phyloP scores from a whole-genome alignment of 2,888 invertebrate species.

The Dicranocentrus wangi region DNA sequence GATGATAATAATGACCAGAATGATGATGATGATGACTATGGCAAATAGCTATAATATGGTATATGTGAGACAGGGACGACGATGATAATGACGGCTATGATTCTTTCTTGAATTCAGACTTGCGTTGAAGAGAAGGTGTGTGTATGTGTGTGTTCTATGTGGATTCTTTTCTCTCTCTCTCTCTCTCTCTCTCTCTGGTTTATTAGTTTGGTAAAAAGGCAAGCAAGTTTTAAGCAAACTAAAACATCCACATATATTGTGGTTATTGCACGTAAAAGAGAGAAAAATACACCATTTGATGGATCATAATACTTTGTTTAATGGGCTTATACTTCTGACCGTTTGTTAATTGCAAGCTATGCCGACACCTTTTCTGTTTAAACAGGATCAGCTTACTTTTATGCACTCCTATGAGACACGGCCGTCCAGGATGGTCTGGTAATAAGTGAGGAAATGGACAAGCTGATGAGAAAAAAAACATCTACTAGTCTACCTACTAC shows the following conservation, averaged over 20 bases:
- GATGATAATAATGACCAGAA: slow-evolving; percentile 56
- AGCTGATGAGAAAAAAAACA: slow-evolving; percentile 11
- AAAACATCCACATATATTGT: slow-evolving; percentile 7
- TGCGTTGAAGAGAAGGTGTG: slow-evolving; percentile 29
- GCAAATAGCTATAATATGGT: slow-evolving; percentile 36
- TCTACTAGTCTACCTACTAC: too few relatives aligned
- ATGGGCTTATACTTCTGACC: slow-evolving; percentile 52
- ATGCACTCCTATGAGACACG: too few relatives aligned
- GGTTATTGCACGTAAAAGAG: slow-evolving; percentile 31
- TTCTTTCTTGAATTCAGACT: slow-evolving; percentile 29
- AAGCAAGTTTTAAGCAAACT: slow-evolving; percentile 31
- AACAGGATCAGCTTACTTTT: slow-evolving; percentile 54
- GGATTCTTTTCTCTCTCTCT: background rate
- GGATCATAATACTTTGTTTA: slow-evolving; percentile 59
- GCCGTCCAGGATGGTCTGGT: too few relatives aligned
- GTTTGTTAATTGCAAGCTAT: slow-evolving; percentile 54
- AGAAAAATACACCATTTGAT: slow-evolving; percentile 48
- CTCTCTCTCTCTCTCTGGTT: slow-evolving; percentile 7
- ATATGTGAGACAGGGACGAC: slow-evolving; percentile 27
- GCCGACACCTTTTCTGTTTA: slow-evolving; percentile 55
- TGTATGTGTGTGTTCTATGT: slow-evolving; percentile 13
- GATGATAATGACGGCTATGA: slow-evolving; percentile 46
- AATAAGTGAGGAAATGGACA: too few relatives aligned
- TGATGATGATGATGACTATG: slow-evolving; percentile 46
- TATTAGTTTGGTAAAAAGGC: slow-evolving; percentile 39